phyloP scores from a whole-genome alignment of 1,140 invertebrate species.

The Procambarus virginalis region DNA sequence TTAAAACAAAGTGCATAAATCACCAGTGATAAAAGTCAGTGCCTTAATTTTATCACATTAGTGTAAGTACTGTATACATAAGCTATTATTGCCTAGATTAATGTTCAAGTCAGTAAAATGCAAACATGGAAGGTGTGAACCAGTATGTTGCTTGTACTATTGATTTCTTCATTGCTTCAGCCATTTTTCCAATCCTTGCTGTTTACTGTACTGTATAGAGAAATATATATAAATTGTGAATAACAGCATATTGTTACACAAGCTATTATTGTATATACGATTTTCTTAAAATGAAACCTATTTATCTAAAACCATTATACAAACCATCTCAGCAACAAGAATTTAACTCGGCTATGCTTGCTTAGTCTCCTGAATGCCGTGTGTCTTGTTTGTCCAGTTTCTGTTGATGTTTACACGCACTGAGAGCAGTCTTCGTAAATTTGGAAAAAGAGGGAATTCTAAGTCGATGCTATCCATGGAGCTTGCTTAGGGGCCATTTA shows the following conservation, averaged over 20 bases:
- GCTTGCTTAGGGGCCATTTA: background rate
- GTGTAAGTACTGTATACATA: conserved; percentile 46
- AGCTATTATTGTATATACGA: conserved; percentile 61
- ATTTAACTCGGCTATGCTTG: conserved; percentile 56
- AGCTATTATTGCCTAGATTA: conserved; percentile 62
- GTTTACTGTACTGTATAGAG: conserved; percentile 24
- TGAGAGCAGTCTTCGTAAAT: conserved; percentile 43
- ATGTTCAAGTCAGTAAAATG: conserved; percentile 45
- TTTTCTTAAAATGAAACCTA: conserved; percentile 40
- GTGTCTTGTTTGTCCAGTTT: conserved; percentile 57
- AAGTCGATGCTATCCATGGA: background rate
- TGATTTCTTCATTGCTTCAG: conserved; percentile 43
- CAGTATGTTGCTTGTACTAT: background rate
- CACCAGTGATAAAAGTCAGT: conserved; percentile 49
- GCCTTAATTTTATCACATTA: conserved; percentile 60
- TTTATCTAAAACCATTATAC: conserved; percentile 31
- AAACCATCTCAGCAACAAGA: conserved; percentile 9
- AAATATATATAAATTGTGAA: conserved; percentile 38
- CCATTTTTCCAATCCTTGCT: conserved; percentile 30
- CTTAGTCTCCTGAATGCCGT: conserved; percentile 57
- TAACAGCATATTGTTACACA: conserved; percentile 46
- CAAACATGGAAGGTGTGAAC: conserved; percentile 30
- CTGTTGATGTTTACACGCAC: conserved; percentile 48
- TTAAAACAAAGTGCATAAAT: conserved; percentile 34
- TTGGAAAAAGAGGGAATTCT: conserved; percentile 9